These are phyloP conservation scores for Ophiodon elongatus DNA, from an alignment of 2,113 vertebrate genomes.

Conservation along the genomic window DNA sequence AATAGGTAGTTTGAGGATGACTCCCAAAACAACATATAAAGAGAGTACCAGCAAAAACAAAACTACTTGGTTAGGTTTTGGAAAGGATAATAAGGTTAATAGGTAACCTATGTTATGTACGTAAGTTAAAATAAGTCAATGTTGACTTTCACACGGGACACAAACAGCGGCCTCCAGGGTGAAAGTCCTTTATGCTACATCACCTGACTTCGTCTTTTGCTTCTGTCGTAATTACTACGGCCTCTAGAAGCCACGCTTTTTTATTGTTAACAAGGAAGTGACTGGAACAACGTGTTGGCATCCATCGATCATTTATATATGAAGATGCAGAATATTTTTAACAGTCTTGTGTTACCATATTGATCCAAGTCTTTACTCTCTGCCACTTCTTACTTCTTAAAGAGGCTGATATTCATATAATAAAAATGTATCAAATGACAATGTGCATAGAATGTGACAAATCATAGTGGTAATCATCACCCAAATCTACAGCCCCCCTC, in stretches of 20 bases:
- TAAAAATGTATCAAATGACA: neutral
- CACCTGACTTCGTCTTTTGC: no score
- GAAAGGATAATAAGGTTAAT: no score
- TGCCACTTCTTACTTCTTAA: neutral
- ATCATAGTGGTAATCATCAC: neutral
- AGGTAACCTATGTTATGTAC: no score
- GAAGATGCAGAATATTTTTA: neutral
- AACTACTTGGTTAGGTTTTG: no score
- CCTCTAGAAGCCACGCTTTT: no score
- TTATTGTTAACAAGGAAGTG: no score
- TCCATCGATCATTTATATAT: neutral
- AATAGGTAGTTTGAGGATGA: neutral
- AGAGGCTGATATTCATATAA: neutral
- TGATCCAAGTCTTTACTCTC: neutral
- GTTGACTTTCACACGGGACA: no score
- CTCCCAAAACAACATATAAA: neutral
- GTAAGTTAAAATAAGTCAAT: no score
- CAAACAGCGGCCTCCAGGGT: no score
- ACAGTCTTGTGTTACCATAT: no score
- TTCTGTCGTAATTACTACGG: no score
- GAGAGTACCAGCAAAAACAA: neutral
- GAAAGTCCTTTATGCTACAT: no score
- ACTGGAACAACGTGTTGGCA: neutral
- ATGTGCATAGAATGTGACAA: neutral
- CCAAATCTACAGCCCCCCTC: neutral